Percentiles rank a stretch among this genome's conserved stretches.
phyloP scores from a whole-genome alignment of 1,140 invertebrate species.

The Pararge aegeria region DNA sequence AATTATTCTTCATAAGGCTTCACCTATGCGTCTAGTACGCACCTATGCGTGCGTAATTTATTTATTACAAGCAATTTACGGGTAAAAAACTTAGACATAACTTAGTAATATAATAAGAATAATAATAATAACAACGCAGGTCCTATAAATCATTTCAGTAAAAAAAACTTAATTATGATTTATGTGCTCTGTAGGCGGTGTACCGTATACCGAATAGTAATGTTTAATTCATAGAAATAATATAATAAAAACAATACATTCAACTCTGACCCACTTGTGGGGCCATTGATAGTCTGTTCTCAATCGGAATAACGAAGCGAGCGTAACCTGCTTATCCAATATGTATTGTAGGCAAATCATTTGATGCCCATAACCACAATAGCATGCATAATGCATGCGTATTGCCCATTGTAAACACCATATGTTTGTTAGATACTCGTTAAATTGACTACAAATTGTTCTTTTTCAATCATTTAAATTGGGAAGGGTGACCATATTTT shows the following conservation, averaged over 20 bases:
- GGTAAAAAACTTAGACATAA: no score
- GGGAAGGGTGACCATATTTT: slow-evolving; percentile 28
- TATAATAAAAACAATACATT: slow-evolving; percentile 26
- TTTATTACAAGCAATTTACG: no score
- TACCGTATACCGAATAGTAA: not conserved
- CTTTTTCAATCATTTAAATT: slow-evolving; percentile 38
- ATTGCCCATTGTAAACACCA: slow-evolving; percentile 28
- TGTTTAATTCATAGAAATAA: slow-evolving; percentile 22
- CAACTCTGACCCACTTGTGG: slow-evolving; percentile 31
- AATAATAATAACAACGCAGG: not conserved
- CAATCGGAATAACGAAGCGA: slow-evolving; percentile 11
- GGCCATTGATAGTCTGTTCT: slow-evolving; percentile 17
- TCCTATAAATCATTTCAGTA: not conserved
- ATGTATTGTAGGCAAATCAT: slow-evolving; percentile 61
- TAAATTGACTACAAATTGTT: slow-evolving; percentile 39
- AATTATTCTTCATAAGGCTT: no score
- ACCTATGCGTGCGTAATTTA: no score
- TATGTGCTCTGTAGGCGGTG: not conserved
- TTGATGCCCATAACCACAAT: slow-evolving; percentile 32
- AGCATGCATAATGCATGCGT: slow-evolving; percentile 46
- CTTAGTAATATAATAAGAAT: no score
- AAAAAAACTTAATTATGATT: not conserved
- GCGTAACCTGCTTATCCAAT: slow-evolving; percentile 10
- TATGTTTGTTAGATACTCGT: slow-evolving; percentile 25
- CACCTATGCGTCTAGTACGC: no score